phyloP scores from a whole-genome alignment of 2,888 invertebrate species.

The Andrena minutula region DNA sequence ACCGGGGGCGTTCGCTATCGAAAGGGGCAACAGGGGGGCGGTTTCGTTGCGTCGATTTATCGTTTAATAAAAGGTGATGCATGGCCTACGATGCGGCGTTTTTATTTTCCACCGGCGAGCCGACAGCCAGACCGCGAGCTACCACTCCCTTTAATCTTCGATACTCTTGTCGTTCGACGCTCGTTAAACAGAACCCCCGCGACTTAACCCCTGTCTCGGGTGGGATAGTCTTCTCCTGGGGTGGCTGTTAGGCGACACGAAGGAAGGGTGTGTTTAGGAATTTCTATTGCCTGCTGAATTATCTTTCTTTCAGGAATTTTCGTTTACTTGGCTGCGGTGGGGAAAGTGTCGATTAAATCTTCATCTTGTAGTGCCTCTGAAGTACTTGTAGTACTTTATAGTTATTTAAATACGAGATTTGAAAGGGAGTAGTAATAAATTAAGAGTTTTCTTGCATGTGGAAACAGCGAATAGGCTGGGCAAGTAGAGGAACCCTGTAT shows the following conservation, averaged over 20 bases:
- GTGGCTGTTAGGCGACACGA: neutral
- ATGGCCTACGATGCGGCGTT: slow-evolving; percentile 65
- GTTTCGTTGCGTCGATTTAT: slow-evolving; percentile 80
- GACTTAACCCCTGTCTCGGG: slow-evolving; percentile 4
- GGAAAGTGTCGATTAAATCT: neutral
- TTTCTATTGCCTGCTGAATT: neutral
- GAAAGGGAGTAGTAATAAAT: too few species aligned
- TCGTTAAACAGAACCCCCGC: slow-evolving; percentile 51
- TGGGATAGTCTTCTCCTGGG: neutral
- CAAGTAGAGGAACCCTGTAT: too few species aligned
- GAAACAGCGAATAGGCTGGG: too few species aligned
- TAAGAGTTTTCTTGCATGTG: too few species aligned
- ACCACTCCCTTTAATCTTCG: slow-evolving; percentile 54
- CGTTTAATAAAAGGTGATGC: slow-evolving; percentile 82
- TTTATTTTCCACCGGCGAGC: slow-evolving; percentile 50
- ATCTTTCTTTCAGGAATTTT: neutral
- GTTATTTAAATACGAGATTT: too few species aligned
- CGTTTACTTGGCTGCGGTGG: neutral
- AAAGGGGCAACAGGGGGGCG: slow-evolving; percentile 62
- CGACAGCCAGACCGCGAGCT: slow-evolving; percentile 30
- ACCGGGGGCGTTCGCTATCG: slow-evolving; percentile 29
- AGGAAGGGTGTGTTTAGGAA: neutral
- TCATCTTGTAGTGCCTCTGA: neutral
- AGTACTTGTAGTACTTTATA: too few species aligned
- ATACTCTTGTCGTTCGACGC: slow-evolving; percentile 39